Evolutionary conservation across 2,888 invertebrate species (phyloP), one percentile per base, ranked within the genome.

Genomic region (Amblyjoppa proteus): DNA sequence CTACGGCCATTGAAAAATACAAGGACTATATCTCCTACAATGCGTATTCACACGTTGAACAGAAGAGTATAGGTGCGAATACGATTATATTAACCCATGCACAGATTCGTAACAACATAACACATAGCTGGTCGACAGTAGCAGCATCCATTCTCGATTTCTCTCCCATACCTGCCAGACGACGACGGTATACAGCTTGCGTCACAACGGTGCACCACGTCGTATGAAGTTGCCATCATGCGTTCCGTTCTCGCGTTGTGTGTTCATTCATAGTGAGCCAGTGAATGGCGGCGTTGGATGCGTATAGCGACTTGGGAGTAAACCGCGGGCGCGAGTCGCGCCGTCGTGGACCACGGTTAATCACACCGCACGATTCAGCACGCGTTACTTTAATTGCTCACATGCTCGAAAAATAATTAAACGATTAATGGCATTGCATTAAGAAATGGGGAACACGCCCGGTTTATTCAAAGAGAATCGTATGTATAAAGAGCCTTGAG

Each of bases 231-330:
- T 90, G 88, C 90, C 89, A 89, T 90, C 89, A 87, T 87, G 88
- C 86, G 77, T 70, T 81, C 31, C 70, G 53, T 74, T 75, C 76
- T 64, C 71, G 70, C 69, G 70, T 73, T 64, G 83, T 56, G 83
- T 88, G 89, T 93, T 93, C 93, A 93, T 93, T 93, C 93, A 93
- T 92, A 91, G 91, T 89, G 90, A 89, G 83, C 61, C 88, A 25
- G 84, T 86, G 86, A 86, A 86, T 86, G 86, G 86, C 78, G 76
- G 66, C 69, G 77, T 74, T 78, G 84, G 66, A 84, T 84, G 83
- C 84, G 81, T 84, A 81, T 71, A 80, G 82, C 86, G 79, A 86
- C 83, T 79, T 75, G 51, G 82, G 82, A 87, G 88, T 85, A 84
- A 87, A 86, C 84, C 87, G 84, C 80, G 81, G 70, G 85, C 68